phyloP scores from a whole-genome alignment of 1,140 invertebrate species.

The Hyphantria cunea region DNA sequence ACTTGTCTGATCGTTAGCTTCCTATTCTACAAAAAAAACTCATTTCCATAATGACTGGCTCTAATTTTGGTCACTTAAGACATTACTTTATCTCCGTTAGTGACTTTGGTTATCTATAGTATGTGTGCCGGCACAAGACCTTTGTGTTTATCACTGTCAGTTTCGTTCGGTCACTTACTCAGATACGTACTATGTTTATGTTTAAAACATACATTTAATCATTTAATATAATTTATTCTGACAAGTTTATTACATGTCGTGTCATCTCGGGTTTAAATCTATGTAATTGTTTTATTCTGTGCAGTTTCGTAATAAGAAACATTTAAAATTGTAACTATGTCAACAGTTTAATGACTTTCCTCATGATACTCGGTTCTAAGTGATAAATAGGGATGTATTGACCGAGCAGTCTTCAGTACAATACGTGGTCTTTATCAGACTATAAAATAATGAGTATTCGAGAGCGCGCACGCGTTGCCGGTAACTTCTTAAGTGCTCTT shows the following conservation, averaged over 20 bases:
- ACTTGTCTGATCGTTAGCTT: too few species aligned
- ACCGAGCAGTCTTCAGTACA: conserved; percentile 73
- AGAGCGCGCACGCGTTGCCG: conserved; percentile 36
- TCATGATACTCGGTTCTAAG: conserved; percentile 37
- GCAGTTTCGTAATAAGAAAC: too few species aligned
- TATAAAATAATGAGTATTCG: conserved; percentile 73
- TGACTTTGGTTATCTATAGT: conserved; percentile 53
- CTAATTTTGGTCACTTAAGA: conserved; percentile 15
- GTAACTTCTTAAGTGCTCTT: conserved; percentile 45
- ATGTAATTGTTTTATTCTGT: too few species aligned
- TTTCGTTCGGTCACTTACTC: conserved; percentile 12
- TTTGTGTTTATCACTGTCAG: conserved; percentile 30
- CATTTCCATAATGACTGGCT: too few species aligned
- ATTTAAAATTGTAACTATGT: too few species aligned
- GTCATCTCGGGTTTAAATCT: too few species aligned
- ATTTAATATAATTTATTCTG: not conserved
- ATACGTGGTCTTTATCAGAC: conserved; percentile 79
- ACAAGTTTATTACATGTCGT: too few species aligned
- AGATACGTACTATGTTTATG: conserved; percentile 6
- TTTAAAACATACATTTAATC: not conserved
- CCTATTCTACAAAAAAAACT: too few species aligned
- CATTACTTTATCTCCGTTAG: conserved; percentile 52
- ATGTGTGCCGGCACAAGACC: conserved; percentile 59
- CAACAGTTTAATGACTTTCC: conserved; percentile 23
- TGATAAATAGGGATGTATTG: conserved; percentile 62